Percentiles rank a stretch among this genome's conserved stretches.
Evolutionary conservation across 2,888 invertebrate genomes (phyloP).

Genomic region (Eumacrocentrus americanus): DNA sequence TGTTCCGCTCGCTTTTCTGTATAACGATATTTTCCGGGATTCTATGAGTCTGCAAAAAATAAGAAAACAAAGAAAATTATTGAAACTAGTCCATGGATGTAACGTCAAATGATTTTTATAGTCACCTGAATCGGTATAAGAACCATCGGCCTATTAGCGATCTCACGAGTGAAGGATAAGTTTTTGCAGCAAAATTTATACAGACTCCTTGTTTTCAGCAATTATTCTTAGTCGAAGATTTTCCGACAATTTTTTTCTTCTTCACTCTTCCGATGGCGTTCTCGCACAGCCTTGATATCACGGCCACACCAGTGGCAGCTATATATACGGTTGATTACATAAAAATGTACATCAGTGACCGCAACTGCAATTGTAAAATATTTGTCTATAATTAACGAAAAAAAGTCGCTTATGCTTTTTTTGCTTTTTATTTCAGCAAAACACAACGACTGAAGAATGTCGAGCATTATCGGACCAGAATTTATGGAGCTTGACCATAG

Average conservation of each 20-base stretch:
- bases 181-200: slow-evolving; percentile 18
- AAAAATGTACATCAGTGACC: slow-evolving; percentile 27
- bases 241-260: slow-evolving; percentile 28
- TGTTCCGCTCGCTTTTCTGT: slow-evolving; percentile 3
- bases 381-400: not conserved
- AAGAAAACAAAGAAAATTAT: not conserved
- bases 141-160: slow-evolving; percentile 11
- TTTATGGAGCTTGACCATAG: not conserved
- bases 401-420: no score
- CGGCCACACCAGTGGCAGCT: slow-evolving; percentile 9
- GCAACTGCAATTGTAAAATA: slow-evolving; percentile 20
- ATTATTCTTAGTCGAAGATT: slow-evolving; percentile 11
- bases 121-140: no score
- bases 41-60: not conserved
- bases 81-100: not conserved
- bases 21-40: slow-evolving; percentile 18
- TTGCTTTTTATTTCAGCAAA: no score
- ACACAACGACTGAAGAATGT: no score
- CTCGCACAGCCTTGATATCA: slow-evolving; percentile 29
- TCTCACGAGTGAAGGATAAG: slow-evolving; percentile 21
- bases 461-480: no score
- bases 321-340: slow-evolving; percentile 1
- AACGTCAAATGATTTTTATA: not conserved
- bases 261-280: slow-evolving; percentile 11
- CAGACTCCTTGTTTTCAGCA: slow-evolving; percentile 20